Evolutionary conservation across 2,113 vertebrate genomes (phyloP).

Genomic region (Dendropsophus ebraccatus): DNA sequence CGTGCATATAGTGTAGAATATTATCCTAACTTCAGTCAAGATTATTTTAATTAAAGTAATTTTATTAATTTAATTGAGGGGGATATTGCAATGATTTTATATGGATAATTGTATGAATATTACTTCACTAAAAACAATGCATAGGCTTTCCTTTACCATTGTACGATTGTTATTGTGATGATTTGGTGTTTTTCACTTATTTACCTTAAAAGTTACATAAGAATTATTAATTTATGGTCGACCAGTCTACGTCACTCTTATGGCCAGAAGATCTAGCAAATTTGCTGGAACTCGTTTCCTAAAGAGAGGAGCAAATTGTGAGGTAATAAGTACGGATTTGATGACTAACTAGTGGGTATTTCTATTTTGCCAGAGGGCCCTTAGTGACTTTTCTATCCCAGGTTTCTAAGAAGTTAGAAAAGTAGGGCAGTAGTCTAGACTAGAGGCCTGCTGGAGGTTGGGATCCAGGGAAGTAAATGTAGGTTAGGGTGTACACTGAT

Average conservation of each 20-base stretch:
- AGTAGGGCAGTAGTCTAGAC: too few relatives aligned
- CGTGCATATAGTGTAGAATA: neutral
- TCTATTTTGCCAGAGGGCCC: too few relatives aligned
- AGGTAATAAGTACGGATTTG: constrained; percentile 76
- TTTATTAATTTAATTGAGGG: too few relatives aligned
- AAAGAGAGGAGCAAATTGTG: constrained; percentile 94
- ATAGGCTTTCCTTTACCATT: neutral
- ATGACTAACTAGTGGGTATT: neutral
- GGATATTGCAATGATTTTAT: too few relatives aligned
- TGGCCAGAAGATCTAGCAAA: constrained; percentile 94
- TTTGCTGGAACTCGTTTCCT: constrained; percentile 98
- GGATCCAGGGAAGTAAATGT: too few relatives aligned
- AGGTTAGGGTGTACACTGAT: too few relatives aligned
- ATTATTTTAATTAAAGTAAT: too few relatives aligned
- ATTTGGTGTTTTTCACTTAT: neutral
- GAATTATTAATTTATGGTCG: constrained; percentile 94
- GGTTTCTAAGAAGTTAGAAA: too few relatives aligned
- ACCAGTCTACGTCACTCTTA: constrained; percentile 92
- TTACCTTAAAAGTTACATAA: constrained; percentile 78
- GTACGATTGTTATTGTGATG: neutral
- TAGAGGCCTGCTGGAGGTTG: too few relatives aligned
- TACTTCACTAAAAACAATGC: neutral
- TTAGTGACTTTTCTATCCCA: too few relatives aligned
- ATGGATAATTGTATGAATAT: neutral
- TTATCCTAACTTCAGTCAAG: neutral